phyloP scores from a whole-genome alignment of 2,113 vertebrate species.

The Heterochromis multidens region DNA sequence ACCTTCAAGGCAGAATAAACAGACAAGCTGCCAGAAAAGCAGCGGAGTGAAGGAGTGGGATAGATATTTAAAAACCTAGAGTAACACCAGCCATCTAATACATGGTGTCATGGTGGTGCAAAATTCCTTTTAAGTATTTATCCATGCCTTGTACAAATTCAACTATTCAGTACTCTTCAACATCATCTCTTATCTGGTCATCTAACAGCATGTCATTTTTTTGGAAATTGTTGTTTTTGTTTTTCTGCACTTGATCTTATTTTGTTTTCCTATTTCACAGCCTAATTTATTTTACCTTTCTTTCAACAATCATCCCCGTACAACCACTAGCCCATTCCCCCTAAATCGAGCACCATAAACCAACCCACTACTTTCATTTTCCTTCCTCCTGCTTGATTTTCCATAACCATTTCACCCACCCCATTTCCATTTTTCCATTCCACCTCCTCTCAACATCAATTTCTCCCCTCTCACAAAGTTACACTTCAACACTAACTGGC shows the following conservation, averaged over 20 bases:
- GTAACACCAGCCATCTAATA: not conserved
- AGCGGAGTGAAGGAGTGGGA: constrained; percentile 19
- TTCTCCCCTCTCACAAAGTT: not conserved
- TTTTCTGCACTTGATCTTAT: not conserved
- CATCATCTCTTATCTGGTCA: not conserved
- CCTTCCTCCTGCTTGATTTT: constrained; percentile 1
- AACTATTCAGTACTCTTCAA: not conserved
- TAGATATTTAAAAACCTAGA: constrained; percentile 17
- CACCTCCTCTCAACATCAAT: constrained; percentile 1
- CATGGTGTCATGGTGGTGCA: not conserved
- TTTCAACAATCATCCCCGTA: not conserved
- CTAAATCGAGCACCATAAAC: constrained; percentile 3
- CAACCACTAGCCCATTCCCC: not conserved
- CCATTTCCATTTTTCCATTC: constrained; percentile 10
- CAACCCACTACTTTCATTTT: not conserved
- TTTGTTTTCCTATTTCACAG: not conserved
- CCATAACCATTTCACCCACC: not conserved
- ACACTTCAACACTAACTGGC: not conserved
- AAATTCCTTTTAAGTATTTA: not conserved
- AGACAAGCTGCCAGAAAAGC: constrained; percentile 49
- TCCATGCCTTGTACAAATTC: not conserved
- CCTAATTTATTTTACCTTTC: not conserved
- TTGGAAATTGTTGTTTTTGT: not conserved
- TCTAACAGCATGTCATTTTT: not conserved
- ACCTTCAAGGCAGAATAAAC: constrained; percentile 50